Conservation (phyloP, 2,888 invertebrate species). For the Tolmerus cingulatus region DNA sequence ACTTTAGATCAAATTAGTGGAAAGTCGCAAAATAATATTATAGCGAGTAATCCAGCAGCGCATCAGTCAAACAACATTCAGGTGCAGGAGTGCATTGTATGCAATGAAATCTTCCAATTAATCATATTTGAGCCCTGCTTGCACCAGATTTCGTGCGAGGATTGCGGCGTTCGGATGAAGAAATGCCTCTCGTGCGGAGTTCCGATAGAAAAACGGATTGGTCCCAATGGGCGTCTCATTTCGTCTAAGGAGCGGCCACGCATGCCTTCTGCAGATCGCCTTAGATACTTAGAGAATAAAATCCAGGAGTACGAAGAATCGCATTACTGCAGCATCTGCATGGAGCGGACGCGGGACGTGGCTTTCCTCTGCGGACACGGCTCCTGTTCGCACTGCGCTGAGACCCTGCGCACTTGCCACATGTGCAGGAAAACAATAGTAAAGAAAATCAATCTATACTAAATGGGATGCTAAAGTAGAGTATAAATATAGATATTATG, state of each 20-base stretch:
- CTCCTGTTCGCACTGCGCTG: constrained; percentile 82
- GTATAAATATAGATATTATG: neutral
- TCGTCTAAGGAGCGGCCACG: constrained; percentile 63
- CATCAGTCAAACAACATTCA: constrained; percentile 54
- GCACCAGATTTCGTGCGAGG: constrained; percentile 77
- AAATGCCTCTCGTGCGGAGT: constrained; percentile 76
- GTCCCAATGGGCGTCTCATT: constrained; percentile 66
- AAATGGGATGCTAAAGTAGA: constrained; percentile 43
- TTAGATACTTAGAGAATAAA: constrained; percentile 75
- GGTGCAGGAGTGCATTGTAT: constrained; percentile 73
- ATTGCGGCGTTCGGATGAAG: constrained; percentile 79
- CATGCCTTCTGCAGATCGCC: constrained; percentile 72
- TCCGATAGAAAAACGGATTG: constrained; percentile 68
- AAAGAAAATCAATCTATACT: constrained; percentile 63
- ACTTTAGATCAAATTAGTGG: constrained; percentile 48
- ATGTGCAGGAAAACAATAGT: constrained; percentile 69
- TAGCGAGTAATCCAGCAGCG: neutral
- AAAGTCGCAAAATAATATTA: constrained; percentile 47
- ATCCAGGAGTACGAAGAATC: constrained; percentile 88
- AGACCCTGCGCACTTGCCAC: constrained; percentile 82
- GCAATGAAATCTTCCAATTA: constrained; percentile 72
- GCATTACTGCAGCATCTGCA: constrained; percentile 85
- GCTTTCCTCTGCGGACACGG: constrained; percentile 90
- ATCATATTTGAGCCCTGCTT: constrained; percentile 77
- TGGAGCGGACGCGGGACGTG: constrained; percentile 83